Evolutionary conservation across 2,113 vertebrate genomes (phyloP).

Genomic region (Empidonax traillii): DNA sequence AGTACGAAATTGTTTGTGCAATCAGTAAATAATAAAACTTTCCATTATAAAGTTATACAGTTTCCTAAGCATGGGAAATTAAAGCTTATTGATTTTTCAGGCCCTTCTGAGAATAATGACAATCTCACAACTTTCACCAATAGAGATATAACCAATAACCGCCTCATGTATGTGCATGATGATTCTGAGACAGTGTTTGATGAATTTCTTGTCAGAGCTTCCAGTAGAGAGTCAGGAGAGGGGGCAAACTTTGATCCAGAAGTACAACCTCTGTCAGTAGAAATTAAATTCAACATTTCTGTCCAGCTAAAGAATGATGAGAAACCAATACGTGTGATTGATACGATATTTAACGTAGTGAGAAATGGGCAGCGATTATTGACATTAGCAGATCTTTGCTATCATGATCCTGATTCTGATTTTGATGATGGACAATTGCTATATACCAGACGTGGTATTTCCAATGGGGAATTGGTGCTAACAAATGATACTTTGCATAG

Average conservation of each 20-base stretch:
- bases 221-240: constrained; percentile 50
- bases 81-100: constrained; percentile 75
- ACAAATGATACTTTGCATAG: constrained; percentile 78
- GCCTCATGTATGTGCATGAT: constrained; percentile 87
- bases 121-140: constrained; percentile 80
- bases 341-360: constrained; percentile 85
- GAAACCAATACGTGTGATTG: constrained; percentile 82
- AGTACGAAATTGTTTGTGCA: constrained; percentile 81
- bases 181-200: constrained; percentile 85
- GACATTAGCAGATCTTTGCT: constrained; percentile 82
- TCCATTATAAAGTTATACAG: constrained; percentile 79
- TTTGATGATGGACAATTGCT: constrained; percentile 84
- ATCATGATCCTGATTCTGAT: constrained; percentile 85
- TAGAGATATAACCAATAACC: constrained; percentile 77
- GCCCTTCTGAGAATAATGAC: constrained; percentile 72
- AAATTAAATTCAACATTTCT: constrained; percentile 80
- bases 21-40: constrained; percentile 76
- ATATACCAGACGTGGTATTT: constrained; percentile 85
- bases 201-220: constrained; percentile 80
- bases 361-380: constrained; percentile 81
- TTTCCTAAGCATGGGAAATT: constrained; percentile 84
- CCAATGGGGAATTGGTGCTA: constrained; percentile 85
- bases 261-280: constrained; percentile 65
- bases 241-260: neutral
- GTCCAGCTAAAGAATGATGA: constrained; percentile 88